Evolutionary conservation across 2,113 vertebrate genomes (phyloP).

Genomic region (Capra hircus): DNA sequence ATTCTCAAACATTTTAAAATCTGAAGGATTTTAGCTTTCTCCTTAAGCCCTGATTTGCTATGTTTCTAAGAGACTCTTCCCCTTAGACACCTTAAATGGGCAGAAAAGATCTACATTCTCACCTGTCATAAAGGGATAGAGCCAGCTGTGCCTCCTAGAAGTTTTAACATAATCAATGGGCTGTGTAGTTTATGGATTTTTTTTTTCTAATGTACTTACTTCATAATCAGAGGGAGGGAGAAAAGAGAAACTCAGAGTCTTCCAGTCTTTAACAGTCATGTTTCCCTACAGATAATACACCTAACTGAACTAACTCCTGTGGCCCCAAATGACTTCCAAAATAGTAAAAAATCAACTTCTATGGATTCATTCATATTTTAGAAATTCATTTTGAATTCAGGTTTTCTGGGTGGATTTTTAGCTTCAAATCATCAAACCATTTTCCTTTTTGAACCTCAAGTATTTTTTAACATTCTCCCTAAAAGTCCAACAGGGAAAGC

Average conservation of each 20-base stretch:
- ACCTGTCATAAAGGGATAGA: not conserved
- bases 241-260: not conserved
- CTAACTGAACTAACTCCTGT: not conserved
- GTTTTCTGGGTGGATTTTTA: not conserved
- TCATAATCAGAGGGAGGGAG: not conserved
- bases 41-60: not conserved
- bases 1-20: constrained; percentile 37
- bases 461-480: not conserved
- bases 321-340: not conserved
- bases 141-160: not conserved
- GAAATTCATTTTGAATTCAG: not conserved
- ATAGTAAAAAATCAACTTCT: not conserved
- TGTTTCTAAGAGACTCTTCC: not conserved
- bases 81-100: not conserved
- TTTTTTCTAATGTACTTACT: not conserved
- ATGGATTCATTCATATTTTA: not conserved
- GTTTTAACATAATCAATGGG: not conserved
- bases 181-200: not conserved
- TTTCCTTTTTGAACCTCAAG: not conserved
- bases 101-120: not conserved
- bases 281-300: not conserved
- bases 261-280: not conserved
- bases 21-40: constrained; percentile 18
- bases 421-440: not conserved
- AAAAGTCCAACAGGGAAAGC: not conserved